Conservation (phyloP, 2,113 vertebrate genomes). For the Ctenomys sociabilis region DNA sequence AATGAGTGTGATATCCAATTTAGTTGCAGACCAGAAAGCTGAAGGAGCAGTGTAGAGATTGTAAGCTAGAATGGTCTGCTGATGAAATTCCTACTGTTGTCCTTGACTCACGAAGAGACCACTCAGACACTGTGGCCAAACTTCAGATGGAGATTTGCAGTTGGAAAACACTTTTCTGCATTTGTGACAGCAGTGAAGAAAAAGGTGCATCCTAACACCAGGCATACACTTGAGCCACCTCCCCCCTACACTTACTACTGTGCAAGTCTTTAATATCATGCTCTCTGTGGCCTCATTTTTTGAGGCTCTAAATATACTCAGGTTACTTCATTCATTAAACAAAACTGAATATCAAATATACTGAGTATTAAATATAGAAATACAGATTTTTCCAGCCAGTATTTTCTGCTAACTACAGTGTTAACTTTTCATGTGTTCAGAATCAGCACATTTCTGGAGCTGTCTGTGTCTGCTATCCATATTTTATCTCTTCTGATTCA, state of each 20-base stretch:
- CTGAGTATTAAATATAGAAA: not conserved
- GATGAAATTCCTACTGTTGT: not conserved
- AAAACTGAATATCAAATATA: no score
- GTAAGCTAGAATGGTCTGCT: not conserved
- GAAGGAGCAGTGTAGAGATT: not conserved
- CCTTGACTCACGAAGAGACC: constrained; percentile 32
- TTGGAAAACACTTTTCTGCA: not conserved
- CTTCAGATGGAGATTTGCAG: constrained; percentile 19
- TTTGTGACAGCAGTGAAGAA: not conserved
- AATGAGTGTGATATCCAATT: not conserved
- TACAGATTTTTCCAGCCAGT: not conserved
- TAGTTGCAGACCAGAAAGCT: not conserved
- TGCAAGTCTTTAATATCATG: not conserved
- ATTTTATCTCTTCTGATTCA: not conserved
- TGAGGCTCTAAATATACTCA: not conserved
- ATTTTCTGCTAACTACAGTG: not conserved
- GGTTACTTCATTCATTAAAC: not conserved
- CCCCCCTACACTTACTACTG: not conserved
- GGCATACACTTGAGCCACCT: not conserved
- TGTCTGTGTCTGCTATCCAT: not conserved
- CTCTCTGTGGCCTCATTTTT: not conserved
- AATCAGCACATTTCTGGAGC: not conserved
- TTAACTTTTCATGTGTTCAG: not conserved
- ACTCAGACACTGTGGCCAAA: not conserved
- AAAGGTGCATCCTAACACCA: not conserved